A percentile compares a stretch with the other conserved stretches of the same genome.
These are phyloP conservation scores for Drosophila stalkeri DNA, from an alignment of 2,888 invertebrate genomes.

Conservation along the genomic window DNA sequence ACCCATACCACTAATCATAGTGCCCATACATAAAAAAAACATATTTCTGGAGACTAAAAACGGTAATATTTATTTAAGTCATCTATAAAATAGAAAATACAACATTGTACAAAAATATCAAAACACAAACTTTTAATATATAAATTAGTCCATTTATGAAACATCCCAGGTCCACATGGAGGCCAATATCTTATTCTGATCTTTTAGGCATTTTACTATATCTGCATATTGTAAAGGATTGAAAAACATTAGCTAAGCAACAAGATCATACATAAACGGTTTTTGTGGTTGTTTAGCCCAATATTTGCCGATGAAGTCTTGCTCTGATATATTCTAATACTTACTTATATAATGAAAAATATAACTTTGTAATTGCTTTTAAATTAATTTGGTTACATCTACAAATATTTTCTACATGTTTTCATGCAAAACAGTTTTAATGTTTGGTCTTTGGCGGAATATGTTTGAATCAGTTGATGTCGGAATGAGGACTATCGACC, in stretches of 20 bases:
- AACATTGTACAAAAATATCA: not conserved
- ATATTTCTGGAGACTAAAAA: not conserved
- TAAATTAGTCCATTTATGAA: not conserved
- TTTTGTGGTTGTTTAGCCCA: too few relatives aligned
- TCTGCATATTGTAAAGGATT: not conserved
- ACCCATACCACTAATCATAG: too few relatives aligned
- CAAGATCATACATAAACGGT: not conserved
- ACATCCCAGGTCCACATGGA: not conserved
- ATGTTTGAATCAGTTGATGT: too few relatives aligned
- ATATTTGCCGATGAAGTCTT: not conserved
- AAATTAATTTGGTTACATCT: too few relatives aligned
- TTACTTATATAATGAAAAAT: too few relatives aligned
- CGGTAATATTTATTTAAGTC: not conserved
- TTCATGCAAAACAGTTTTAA: not conserved
- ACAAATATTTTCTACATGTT: not conserved
- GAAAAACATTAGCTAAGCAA: not conserved
- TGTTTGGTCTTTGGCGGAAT: not conserved
- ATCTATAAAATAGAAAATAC: not conserved
- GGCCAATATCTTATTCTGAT: not conserved
- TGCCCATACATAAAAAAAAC: not conserved
- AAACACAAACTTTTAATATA: not conserved
- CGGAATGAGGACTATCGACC: too few relatives aligned
- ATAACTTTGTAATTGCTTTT: too few relatives aligned
- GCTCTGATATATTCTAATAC: not conserved
- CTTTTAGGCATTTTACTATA: not conserved